These are phyloP conservation scores for Toxostoma redivivum DNA, from an alignment of 2,113 vertebrate species.

Conservation along the genomic window DNA sequence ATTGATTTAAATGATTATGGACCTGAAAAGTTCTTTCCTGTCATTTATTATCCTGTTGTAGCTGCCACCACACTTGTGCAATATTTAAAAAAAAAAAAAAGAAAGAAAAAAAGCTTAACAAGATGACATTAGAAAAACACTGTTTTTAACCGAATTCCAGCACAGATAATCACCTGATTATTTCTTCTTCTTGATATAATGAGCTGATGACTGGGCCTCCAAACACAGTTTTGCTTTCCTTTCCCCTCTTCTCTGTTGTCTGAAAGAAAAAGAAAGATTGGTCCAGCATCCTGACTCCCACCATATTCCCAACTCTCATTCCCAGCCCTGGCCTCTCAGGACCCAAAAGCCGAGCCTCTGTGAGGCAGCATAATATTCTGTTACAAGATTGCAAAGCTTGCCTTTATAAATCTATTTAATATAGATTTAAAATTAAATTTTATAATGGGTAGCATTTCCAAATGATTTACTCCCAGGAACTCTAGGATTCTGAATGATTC, in stretches of 20 bases:
- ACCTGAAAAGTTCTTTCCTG: conserved; percentile 67
- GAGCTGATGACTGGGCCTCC: conserved; percentile 92
- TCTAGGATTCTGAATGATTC: conserved; percentile 61
- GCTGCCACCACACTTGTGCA: conserved; percentile 40
- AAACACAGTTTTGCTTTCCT: conserved; percentile 80
- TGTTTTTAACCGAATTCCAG: not conserved
- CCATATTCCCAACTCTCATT: not conserved
- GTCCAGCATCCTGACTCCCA: not conserved
- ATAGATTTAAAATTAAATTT: conserved; percentile 67
- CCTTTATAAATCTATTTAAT: conserved; percentile 65
- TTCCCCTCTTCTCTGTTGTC: conserved; percentile 78
- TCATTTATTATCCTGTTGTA: conserved; percentile 66
- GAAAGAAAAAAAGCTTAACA: conserved; percentile 18
- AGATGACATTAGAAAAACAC: conserved; percentile 20
- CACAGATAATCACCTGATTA: conserved; percentile 84
- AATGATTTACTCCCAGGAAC: conserved; percentile 64
- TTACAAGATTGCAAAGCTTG: conserved; percentile 53
- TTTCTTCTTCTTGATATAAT: conserved; percentile 94
- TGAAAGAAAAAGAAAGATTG: conserved; percentile 55
- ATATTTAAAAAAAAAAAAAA: not conserved
- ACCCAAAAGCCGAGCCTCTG: conserved; percentile 8
- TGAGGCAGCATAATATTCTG: conserved; percentile 37
- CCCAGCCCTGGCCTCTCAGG: not conserved
- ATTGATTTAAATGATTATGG: conserved; percentile 65
- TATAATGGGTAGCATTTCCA: conserved; percentile 62